A percentile compares a stretch with the other conserved stretches of the same genome.
Evolutionary conservation across 2,113 vertebrate genomes (phyloP).

Genomic region (Camelus dromedarius): DNA sequence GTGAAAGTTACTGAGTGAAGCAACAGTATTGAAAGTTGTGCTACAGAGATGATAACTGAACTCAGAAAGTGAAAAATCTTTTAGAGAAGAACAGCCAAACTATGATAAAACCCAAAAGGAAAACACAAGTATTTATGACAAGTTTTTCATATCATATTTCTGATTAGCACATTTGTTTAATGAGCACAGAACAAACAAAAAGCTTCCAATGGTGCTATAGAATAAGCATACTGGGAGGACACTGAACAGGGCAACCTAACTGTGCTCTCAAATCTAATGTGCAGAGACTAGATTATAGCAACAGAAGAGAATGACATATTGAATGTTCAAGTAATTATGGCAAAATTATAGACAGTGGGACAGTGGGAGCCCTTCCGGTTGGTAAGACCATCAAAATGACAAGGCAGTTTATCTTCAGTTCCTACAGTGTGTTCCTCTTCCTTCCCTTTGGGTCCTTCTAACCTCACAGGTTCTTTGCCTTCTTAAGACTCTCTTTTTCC

Average conservation of each 20-base stretch:
- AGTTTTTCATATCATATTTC: not conserved
- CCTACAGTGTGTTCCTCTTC: not conserved
- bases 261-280: not conserved
- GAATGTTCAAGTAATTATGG: not conserved
- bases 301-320: not conserved
- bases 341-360: not conserved
- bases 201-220: not conserved
- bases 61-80: not conserved
- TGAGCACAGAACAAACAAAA: not conserved
- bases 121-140: not conserved
- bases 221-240: not conserved
- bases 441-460: not conserved
- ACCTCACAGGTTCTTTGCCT: not conserved
- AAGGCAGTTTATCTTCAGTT: not conserved
- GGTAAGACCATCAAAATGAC: not conserved
- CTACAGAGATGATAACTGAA: not conserved
- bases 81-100: not conserved
- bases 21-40: not conserved
- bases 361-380: not conserved
- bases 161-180: not conserved
- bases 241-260: not conserved
- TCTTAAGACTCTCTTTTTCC: not conserved
- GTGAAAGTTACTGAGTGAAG: not conserved
- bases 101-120: not conserved
- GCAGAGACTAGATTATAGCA: not conserved